Evolutionary conservation across 2,888 invertebrate genomes (phyloP).

Genomic region (Priapulus caudatus): DNA sequence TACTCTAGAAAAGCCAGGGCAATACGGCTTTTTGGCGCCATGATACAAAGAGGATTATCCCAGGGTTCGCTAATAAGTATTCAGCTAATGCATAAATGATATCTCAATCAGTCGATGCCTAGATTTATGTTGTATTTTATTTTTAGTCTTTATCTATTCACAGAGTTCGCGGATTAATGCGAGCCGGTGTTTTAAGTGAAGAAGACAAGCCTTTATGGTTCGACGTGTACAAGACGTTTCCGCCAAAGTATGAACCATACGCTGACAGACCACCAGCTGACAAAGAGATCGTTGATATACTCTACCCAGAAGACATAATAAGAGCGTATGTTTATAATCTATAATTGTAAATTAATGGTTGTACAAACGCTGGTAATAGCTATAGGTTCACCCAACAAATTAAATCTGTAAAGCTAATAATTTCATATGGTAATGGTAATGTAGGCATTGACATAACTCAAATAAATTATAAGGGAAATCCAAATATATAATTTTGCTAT

Average conservation of each 20-base stretch:
- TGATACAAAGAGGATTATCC: too few relatives aligned
- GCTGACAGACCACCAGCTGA: slow-evolving; percentile 44
- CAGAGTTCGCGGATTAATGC: slow-evolving; percentile 64
- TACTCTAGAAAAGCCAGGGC: too few relatives aligned
- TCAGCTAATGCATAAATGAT: too few relatives aligned
- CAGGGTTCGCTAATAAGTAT: too few relatives aligned
- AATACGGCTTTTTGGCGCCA: too few relatives aligned
- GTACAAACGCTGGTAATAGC: neutral
- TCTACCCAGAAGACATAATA: slow-evolving; percentile 32
- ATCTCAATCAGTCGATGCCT: neutral
- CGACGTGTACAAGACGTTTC: slow-evolving; percentile 76
- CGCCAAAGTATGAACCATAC: slow-evolving; percentile 69
- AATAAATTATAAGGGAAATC: too few relatives aligned
- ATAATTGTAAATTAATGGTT: neutral
- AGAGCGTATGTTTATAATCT: slow-evolving; percentile 12
- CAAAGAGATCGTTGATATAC: slow-evolving; percentile 23
- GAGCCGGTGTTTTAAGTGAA: slow-evolving; percentile 61
- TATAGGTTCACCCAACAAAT: neutral
- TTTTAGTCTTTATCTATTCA: neutral
- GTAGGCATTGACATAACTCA: too few relatives aligned
- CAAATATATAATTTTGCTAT: too few relatives aligned
- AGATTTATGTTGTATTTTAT: neutral
- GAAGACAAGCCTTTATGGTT: slow-evolving; percentile 86
- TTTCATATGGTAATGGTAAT: too few relatives aligned
- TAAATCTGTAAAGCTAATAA: too few relatives aligned